Conservation (phyloP, 2,888 invertebrate genomes). For the Eilema depressum region DNA sequence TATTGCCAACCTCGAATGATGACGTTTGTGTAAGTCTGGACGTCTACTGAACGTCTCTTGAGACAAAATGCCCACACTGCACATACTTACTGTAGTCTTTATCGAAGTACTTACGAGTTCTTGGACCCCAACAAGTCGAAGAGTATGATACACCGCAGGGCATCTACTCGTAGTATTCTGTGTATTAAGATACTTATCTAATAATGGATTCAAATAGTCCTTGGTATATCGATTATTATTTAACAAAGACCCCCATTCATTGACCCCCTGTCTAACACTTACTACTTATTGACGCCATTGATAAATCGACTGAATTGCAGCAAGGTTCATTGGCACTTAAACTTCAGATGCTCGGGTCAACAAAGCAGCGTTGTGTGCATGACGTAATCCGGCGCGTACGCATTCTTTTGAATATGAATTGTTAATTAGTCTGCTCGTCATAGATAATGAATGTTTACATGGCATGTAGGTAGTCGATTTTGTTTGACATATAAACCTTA, state of each 20-base stretch:
- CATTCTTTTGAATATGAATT: conserved; percentile 64
- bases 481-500: conserved; percentile 21
- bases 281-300: conserved; percentile 67
- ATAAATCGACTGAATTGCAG: conserved; percentile 55
- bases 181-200: background rate
- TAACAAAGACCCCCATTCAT: conserved; percentile 59
- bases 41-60: no score
- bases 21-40: no score
- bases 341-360: conserved; percentile 50
- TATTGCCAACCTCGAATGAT: no score
- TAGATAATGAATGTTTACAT: conserved; percentile 57
- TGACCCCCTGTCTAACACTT: conserved; percentile 55
- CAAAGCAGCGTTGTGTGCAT: conserved; percentile 58
- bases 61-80: no score
- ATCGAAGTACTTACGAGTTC: no score
- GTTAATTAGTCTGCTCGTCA: conserved; percentile 60
- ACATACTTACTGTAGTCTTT: no score
- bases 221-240: conserved; percentile 44
- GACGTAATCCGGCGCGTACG: conserved; percentile 56
- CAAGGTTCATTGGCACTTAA: conserved; percentile 67
- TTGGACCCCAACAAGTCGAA: no score
- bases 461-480: conserved; percentile 22
- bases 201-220: conserved; percentile 16
- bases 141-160: background rate
- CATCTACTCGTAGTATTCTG: background rate